A percentile compares a stretch with the other conserved stretches of the same genome.
phyloP scores from a whole-genome alignment of 2,888 invertebrate genomes.

The Dexiosoma caninum region DNA sequence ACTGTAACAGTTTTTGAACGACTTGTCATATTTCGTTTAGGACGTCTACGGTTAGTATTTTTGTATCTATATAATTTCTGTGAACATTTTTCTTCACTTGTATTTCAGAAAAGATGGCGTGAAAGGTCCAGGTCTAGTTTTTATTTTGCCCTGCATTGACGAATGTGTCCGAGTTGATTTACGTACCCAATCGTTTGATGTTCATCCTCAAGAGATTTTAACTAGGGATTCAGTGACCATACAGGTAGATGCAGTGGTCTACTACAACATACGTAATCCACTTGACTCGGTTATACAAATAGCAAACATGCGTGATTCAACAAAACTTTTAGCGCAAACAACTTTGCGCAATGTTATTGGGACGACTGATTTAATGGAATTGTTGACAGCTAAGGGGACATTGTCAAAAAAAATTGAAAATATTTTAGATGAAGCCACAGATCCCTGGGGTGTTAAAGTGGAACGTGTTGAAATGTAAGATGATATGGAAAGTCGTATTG shows the following conservation, averaged over 20 bases:
- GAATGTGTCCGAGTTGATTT: constrained; percentile 80
- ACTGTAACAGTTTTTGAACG: constrained; percentile 81
- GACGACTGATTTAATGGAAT: constrained; percentile 91
- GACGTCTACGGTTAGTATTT: constrained; percentile 70
- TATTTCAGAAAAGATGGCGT: constrained; percentile 77
- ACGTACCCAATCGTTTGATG: constrained; percentile 81
- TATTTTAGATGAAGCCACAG: constrained; percentile 89
- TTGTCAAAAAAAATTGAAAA: constrained; percentile 92
- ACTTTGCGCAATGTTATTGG: constrained; percentile 93
- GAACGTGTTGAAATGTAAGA: constrained; percentile 94
- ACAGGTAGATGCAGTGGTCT: constrained; percentile 92
- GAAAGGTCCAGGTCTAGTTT: constrained; percentile 80
- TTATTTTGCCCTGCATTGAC: constrained; percentile 82
- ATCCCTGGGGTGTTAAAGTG: constrained; percentile 94
- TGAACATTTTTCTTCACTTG: not conserved
- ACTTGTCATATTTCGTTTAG: constrained; percentile 82
- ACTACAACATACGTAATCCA: constrained; percentile 86
- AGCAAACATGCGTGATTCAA: constrained; percentile 81
- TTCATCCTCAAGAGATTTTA: constrained; percentile 83
- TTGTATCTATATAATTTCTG: too few relatives aligned
- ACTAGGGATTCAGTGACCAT: constrained; percentile 95
- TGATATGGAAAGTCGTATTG: not conserved
- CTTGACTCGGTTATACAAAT: constrained; percentile 85
- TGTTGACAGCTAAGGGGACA: constrained; percentile 92
- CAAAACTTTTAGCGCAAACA: constrained; percentile 87